phyloP scores from a whole-genome alignment of 2,113 vertebrate genomes.

The Mungos mungo region DNA sequence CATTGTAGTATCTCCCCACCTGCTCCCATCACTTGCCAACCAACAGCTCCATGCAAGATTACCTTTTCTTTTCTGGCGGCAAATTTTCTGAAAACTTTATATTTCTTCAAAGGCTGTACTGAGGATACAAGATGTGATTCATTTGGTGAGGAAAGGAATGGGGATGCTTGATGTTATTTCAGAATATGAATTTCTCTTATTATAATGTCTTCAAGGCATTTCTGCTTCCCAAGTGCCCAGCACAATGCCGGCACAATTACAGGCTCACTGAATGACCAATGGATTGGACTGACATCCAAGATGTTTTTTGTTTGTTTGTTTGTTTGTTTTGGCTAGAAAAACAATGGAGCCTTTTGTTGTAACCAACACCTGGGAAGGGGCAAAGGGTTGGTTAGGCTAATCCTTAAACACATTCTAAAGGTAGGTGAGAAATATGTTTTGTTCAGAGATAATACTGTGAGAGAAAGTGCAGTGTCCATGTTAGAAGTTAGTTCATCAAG shows the following conservation, averaged over 20 bases:
- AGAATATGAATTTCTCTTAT: neutral
- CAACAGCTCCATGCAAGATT: neutral
- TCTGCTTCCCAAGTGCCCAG: neutral
- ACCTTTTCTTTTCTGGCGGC: neutral
- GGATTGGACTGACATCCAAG: neutral
- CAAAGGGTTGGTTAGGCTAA: neutral
- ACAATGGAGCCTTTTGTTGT: neutral
- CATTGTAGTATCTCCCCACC: neutral
- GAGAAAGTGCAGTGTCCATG: neutral
- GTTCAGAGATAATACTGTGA: neutral
- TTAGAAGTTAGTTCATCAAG: neutral
- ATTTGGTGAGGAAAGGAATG: neutral
- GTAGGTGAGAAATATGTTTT: neutral
- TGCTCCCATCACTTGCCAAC: neutral
- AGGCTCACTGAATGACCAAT: neutral
- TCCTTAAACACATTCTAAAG: neutral
- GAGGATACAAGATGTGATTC: neutral
- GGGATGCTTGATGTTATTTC: neutral
- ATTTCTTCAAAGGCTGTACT: neutral
- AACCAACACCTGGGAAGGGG: neutral
- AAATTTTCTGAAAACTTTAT: conserved; percentile 1
- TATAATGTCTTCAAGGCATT: neutral
- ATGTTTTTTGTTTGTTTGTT: neutral
- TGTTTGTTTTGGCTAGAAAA: neutral
- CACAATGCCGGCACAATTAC: neutral